Conservation (phyloP, 2,113 vertebrate genomes). For the Capreolus pygargus region DNA sequence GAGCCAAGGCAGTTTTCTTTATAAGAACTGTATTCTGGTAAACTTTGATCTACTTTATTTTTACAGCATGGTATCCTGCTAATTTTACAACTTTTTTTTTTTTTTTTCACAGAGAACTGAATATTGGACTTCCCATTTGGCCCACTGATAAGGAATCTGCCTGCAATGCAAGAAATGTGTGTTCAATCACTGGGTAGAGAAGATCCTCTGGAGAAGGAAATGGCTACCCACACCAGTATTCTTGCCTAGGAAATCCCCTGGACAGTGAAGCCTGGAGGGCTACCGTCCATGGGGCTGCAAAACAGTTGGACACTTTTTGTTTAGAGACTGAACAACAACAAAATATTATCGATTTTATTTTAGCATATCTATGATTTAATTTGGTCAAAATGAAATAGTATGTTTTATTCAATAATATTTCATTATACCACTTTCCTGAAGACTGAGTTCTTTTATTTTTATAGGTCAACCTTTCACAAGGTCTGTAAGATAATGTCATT, state of each 20-base stretch:
- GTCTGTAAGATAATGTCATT: background rate
- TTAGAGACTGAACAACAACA: too few species aligned
- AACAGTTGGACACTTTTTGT: too few species aligned
- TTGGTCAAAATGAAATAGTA: background rate
- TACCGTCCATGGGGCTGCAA: too few species aligned
- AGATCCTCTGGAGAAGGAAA: too few species aligned
- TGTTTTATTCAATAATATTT: background rate
- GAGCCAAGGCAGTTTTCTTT: background rate
- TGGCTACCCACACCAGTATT: too few species aligned
- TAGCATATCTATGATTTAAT: background rate
- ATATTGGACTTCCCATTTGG: too few species aligned
- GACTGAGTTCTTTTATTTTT: background rate
- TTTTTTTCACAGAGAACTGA: background rate
- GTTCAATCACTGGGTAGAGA: too few species aligned
- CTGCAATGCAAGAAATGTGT: too few species aligned
- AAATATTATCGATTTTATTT: background rate
- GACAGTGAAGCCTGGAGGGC: too few species aligned
- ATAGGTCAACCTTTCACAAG: background rate
- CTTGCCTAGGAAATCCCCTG: too few species aligned
- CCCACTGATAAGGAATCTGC: too few species aligned
- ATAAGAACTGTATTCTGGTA: background rate
- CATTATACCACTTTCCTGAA: background rate
- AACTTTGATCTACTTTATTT: background rate
- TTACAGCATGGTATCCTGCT: background rate
- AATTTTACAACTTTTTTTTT: background rate